Evolutionary conservation across 2,888 invertebrate species (phyloP).

Genomic region (Peribatodes rhomboidaria): DNA sequence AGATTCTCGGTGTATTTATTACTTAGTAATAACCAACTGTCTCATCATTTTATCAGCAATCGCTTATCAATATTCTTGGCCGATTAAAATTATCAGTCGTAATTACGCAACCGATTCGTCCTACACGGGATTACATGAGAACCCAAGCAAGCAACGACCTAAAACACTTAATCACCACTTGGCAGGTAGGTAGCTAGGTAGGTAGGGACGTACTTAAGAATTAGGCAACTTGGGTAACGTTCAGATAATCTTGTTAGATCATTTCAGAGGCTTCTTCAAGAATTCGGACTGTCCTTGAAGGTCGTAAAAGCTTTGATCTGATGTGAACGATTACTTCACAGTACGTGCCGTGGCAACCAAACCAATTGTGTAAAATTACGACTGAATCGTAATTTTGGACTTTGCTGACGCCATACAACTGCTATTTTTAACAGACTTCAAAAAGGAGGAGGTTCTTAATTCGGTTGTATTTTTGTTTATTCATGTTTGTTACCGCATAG

Average conservation of each 20-base stretch:
- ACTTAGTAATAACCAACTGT: neutral
- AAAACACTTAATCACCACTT: constrained; percentile 8
- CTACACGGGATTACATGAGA: neutral
- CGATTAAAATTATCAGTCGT: constrained; percentile 5
- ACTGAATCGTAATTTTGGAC: neutral
- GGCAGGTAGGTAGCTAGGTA: neutral
- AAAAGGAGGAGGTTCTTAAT: no score
- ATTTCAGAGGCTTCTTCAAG: constrained; percentile 24
- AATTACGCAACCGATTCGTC: constrained; percentile 1
- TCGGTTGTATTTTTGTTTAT: no score
- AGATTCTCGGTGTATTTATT: neutral
- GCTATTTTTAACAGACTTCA: no score
- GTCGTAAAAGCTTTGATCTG: constrained; percentile 3
- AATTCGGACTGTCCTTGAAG: constrained; percentile 28
- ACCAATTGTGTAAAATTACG: neutral
- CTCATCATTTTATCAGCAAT: neutral
- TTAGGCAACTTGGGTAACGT: constrained; percentile 4
- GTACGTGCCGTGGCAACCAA: constrained; percentile 10
- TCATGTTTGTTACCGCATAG: no score
- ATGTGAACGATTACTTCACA: constrained; percentile 19
- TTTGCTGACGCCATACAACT: neutral
- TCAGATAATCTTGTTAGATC: constrained; percentile 31
- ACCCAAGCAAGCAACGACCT: neutral
- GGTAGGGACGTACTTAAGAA: neutral
- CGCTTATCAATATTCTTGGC: constrained; percentile 5